Evolutionary conservation across 2,113 vertebrate species (phyloP).

Genomic region (Propithecus coquereli): DNA sequence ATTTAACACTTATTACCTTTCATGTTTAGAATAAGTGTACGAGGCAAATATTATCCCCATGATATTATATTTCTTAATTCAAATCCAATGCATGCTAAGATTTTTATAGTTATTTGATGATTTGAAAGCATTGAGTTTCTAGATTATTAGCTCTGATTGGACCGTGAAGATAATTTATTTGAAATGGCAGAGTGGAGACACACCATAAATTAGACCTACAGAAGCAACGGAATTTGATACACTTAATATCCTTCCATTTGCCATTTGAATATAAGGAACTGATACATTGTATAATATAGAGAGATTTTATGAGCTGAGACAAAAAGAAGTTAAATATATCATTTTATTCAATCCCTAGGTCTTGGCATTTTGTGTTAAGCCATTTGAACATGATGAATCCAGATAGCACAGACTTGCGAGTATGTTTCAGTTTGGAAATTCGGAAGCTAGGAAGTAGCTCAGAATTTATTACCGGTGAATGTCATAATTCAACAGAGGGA

Average conservation of each 20-base stretch:
- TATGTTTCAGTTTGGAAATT: neutral
- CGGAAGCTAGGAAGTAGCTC: neutral
- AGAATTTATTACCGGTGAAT: neutral
- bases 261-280: neutral
- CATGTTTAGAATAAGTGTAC: neutral
- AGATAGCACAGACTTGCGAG: neutral
- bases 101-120: neutral
- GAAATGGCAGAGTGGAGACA: neutral
- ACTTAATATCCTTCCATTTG: neutral
- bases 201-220: neutral
- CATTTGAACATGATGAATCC: neutral
- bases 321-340: neutral
- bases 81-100: neutral
- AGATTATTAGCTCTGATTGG: neutral
- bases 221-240: neutral
- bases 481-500: neutral
- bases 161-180: neutral
- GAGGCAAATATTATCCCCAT: neutral
- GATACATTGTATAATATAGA: neutral
- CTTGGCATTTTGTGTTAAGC: neutral
- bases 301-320: neutral
- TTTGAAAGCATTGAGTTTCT: neutral
- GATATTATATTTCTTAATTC: neutral
- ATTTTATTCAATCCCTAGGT: neutral
- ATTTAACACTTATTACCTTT: neutral